Evolutionary conservation across 1,140 invertebrate genomes (phyloP).

Genomic region (Trachelipus rathkii): DNA sequence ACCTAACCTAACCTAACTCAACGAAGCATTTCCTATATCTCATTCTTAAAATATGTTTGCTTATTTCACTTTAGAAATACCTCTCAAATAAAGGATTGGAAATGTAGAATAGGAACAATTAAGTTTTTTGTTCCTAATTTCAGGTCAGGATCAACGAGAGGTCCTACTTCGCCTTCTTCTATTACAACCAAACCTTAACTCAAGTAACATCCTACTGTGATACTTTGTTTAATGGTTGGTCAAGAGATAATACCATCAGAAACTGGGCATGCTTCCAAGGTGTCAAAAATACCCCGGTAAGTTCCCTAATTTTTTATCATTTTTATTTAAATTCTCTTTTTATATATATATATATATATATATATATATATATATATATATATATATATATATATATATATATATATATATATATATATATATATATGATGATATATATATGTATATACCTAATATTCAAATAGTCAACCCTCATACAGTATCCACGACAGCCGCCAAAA

Average conservation of each 20-base stretch:
- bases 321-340: no score
- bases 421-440: slow-evolving; percentile 27
- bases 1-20: no score
- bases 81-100: no score
- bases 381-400: slow-evolving; percentile 30
- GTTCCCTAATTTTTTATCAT: no score
- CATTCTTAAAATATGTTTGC: no score
- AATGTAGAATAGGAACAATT: neutral
- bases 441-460: no score
- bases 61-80: no score
- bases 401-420: slow-evolving; percentile 30
- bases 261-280: slow-evolving; percentile 20
- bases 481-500: no score
- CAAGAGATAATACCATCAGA: neutral
- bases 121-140: neutral
- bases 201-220: slow-evolving; percentile 7
- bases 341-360: slow-evolving; percentile 2
- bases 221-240: slow-evolving; percentile 2
- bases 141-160: slow-evolving; percentile 18
- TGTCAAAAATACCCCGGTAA: neutral
- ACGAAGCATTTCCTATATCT: no score
- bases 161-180: neutral
- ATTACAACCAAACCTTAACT: neutral
- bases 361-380: slow-evolving; percentile 28
- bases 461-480: no score